phyloP scores from a whole-genome alignment of 2,113 vertebrate genomes.

The Otus sunia region DNA sequence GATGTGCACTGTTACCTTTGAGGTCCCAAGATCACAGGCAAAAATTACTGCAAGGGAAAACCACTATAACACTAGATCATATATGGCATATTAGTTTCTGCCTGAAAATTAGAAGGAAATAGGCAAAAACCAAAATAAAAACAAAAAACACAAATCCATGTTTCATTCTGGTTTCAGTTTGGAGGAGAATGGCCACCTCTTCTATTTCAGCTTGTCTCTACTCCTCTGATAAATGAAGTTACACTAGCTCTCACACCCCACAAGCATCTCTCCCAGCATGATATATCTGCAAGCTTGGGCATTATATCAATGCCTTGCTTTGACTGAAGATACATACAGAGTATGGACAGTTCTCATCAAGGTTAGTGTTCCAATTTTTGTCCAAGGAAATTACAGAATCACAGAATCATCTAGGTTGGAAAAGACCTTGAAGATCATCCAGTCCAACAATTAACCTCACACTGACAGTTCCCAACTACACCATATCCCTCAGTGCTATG shows the following conservation, averaged over 20 bases:
- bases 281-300: background rate
- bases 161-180: background rate
- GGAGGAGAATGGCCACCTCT: background rate
- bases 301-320: background rate
- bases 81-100: background rate
- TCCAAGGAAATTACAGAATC: background rate
- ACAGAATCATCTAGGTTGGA: no score
- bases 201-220: background rate
- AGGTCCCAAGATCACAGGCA: background rate
- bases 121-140: background rate
- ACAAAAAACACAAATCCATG: background rate
- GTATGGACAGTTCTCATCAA: background rate
- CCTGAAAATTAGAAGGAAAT: background rate
- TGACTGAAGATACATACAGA: background rate
- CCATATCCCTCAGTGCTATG: no score
- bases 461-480: no score
- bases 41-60: background rate
- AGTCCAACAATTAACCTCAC: no score
- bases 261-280: background rate
- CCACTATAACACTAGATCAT: background rate
- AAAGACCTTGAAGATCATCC: no score
- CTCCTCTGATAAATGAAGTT: background rate
- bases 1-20: background rate
- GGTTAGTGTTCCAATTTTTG: background rate
- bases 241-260: background rate